These are phyloP conservation scores for Adoxophyes honmai DNA, from an alignment of 1,140 invertebrate species.

Conservation along the genomic window DNA sequence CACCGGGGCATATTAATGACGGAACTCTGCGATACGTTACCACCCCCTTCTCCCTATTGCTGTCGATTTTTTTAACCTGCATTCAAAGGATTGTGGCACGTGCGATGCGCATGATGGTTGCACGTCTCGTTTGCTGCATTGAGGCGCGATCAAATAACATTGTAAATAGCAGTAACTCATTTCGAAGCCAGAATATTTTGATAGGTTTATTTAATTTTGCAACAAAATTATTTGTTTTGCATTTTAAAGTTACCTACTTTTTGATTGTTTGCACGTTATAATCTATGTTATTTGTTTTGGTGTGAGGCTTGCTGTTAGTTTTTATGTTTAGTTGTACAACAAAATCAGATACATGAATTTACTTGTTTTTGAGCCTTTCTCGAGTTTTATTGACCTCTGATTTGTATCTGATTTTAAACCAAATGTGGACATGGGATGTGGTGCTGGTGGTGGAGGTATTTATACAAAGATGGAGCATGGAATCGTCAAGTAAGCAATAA, in stretches of 20 bases:
- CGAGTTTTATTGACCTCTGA: conserved; percentile 31
- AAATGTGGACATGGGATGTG: no score
- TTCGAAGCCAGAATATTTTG: background rate
- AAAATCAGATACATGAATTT: conserved; percentile 18
- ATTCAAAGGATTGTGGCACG: background rate
- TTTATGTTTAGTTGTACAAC: background rate
- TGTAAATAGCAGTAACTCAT: background rate
- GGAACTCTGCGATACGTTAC: background rate
- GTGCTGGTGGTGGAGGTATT: no score
- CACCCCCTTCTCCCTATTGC: background rate
- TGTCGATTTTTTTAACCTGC: background rate
- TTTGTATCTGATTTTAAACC: background rate
- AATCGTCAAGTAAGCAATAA: no score
- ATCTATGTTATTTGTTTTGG: no score
- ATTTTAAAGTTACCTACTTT: no score
- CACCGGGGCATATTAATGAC: background rate
- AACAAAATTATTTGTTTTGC: background rate
- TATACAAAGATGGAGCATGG: no score
- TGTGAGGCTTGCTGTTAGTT: background rate
- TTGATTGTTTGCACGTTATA: no score
- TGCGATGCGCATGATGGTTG: background rate
- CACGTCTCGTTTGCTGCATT: background rate
- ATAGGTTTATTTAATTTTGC: background rate
- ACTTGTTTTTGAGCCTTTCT: conserved; percentile 10
- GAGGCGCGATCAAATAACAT: background rate